Base-by-base conservation (phyloP, 2,113 vertebrate genomes). In the Psittacara wagleri region DNA sequence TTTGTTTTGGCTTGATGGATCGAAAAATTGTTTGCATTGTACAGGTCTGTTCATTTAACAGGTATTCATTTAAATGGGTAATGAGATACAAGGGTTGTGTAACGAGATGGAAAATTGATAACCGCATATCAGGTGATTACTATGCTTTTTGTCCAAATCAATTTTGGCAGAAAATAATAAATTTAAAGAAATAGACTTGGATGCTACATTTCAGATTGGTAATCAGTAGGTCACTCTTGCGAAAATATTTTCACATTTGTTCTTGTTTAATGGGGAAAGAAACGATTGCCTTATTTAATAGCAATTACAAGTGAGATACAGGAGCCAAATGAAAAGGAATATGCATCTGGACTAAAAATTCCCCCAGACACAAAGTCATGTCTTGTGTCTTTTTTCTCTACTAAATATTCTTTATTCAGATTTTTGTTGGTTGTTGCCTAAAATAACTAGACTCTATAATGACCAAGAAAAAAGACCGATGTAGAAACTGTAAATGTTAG, bases 41-140 rank as follows among this genome's bases (percentile, higher is more conserved):
- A 85, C 80, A 95, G 87, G 63, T 94, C 91, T 95, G 79, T 80
- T 96, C 79, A 73, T 49, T 97, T 96, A 95, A 86, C 94, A 97
- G 95, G 95, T 96, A 97, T 92, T 96, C 84, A 88, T 97, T 96
- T 92, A 93, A 96, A 96, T 90, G 91, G 77, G 41, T 93, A 96
- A 96, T 96, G 96, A 96, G 84, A 90, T 81, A 97, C 94, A 96
- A 93, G 82, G 33, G 44, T 86, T 97, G 95, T 95, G 95, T 94
- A 97, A 97, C 93, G 96, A 97, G 80, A 96, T 85, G 93, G 95
- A 96, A 97, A 97, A 97, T 96, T 97, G 83, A 67, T 96, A 94
- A 92, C 84, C 72, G 89, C 55, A 49, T 89, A 96, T 94, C 95
- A 92, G 74, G 77, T 89, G 76, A 96, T 96, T 96, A 96, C 51